phyloP scores from a whole-genome alignment of 2,888 invertebrate genomes.

The Chrysopilus asiliformis region DNA sequence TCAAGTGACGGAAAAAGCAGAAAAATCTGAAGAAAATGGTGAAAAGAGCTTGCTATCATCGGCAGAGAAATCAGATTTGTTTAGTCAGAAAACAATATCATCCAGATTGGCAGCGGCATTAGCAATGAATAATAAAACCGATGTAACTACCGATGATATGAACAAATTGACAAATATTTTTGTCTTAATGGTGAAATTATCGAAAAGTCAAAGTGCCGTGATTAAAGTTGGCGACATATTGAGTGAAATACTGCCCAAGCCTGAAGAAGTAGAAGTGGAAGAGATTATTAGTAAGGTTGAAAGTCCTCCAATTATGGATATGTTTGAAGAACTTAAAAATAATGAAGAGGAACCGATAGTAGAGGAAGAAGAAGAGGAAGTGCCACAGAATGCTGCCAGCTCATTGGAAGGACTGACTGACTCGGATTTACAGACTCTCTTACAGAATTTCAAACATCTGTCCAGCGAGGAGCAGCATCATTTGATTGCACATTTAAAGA shows the following conservation, averaged over 20 bases:
- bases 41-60: no score
- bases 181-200: slow-evolving; percentile 53
- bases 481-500: slow-evolving; percentile 67
- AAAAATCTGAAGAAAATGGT: slow-evolving; percentile 20
- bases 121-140: slow-evolving; percentile 64
- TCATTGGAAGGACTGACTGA: slow-evolving; percentile 66
- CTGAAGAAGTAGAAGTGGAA: slow-evolving; percentile 2
- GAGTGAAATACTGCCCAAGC: slow-evolving; percentile 19
- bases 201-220: slow-evolving; percentile 27
- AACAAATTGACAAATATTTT: slow-evolving; percentile 69
- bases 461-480: slow-evolving; percentile 71
- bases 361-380: slow-evolving; percentile 18
- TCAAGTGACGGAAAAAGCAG: slow-evolving; percentile 42
- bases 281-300: slow-evolving; percentile 6
- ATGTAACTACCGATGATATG: slow-evolving; percentile 65
- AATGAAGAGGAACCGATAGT: slow-evolving; percentile 12
- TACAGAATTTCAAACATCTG: slow-evolving; percentile 70
- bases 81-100: slow-evolving; percentile 46
- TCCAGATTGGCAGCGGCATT: slow-evolving; percentile 69
- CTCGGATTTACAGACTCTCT: slow-evolving; percentile 60
- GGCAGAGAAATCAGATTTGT: slow-evolving; percentile 9
- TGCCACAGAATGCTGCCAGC: slow-evolving; percentile 26
- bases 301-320: neutral
- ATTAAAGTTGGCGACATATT: slow-evolving; percentile 17
- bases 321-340: neutral